Evolutionary conservation across 2,113 vertebrate species (phyloP), one percentile per base, ranked within the genome.

Genomic region (Pelecanoides urinatrix): DNA sequence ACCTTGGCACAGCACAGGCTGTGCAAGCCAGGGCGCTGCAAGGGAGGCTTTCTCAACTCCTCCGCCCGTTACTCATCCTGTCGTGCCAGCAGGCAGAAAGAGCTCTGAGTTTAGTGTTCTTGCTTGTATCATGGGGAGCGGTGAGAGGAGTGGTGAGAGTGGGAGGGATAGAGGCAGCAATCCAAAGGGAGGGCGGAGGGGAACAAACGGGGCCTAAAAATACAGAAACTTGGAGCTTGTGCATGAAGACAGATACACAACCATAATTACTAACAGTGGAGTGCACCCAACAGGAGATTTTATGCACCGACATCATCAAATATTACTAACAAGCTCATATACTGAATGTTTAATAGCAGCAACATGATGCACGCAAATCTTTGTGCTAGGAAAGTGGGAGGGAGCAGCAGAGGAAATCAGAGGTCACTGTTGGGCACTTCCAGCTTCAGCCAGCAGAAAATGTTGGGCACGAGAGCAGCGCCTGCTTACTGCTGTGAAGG

Each of bases 351-450:
- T 52, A 62, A 45, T n/a, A 40, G 45, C 12, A 59, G 6, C 25
- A 50, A 23, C 20, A 5, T 45, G 25, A 71, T 49, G 25, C 26
- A 26, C 0, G 0, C 22, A 18, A 62, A 50, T 4, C 16, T 87
- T 72, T 11, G 3, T 32, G n/a, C 21, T 49, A 19, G 45, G 13
- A 14, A 63, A 77, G 32, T 19, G 27, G 16, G 45, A 66, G 22
- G 42, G 50, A 58, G 44, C 29, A 49, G 40, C 36, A 75, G 47
- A 40, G 40, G 36, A 40, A 66, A 55, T 55, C 18, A 7, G 5
- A 29, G 25, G 20, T 50, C 67, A 45, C 20, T 0, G 0, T 3
- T 25, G 40, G 32, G 20, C 13, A 27, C 16, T 9, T 55, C 10
- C 47, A 62, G 40, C 63, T 92, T 50, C 63, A 59, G 4, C 12